phyloP scores from a whole-genome alignment of 2,113 vertebrate genomes.

The Symphodus melops region DNA sequence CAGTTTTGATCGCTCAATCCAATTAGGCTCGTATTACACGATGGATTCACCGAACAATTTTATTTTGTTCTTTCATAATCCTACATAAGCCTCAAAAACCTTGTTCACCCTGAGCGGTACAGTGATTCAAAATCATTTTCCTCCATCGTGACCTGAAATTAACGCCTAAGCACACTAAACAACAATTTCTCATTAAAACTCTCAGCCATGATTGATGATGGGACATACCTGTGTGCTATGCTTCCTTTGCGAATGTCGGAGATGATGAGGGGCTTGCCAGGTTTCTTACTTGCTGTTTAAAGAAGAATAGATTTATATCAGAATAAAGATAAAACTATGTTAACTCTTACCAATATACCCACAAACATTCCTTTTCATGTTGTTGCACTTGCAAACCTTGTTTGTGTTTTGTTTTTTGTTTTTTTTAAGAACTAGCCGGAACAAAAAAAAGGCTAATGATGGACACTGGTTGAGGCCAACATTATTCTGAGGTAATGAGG shows the following conservation, averaged over 20 bases:
- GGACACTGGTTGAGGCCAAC: constrained; percentile 16
- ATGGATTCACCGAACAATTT: constrained; percentile 30
- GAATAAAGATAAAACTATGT: background rate
- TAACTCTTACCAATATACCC: background rate
- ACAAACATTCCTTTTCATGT: background rate
- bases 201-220: background rate
- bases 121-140: background rate
- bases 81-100: background rate
- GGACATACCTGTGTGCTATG: constrained; percentile 93
- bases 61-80: constrained; percentile 42
- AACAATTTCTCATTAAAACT: background rate
- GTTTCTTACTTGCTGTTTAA: constrained; percentile 90
- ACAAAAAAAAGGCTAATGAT: constrained; percentile 32
- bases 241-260: constrained; percentile 97
- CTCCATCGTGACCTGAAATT: background rate
- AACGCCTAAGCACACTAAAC: background rate
- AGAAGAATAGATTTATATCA: background rate
- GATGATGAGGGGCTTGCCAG: constrained; percentile 94
- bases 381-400: background rate
- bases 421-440: constrained; percentile 32
- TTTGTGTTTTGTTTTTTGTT: background rate
- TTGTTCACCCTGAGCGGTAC: constrained; percentile 1
- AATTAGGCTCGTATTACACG: constrained; percentile 58
- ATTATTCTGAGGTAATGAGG: constrained; percentile 66
- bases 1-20: constrained; percentile 69